A percentile compares a stretch with the other conserved stretches of the same genome.
Conservation (phyloP, 2,113 vertebrate genomes). For the Felis catus region DNA sequence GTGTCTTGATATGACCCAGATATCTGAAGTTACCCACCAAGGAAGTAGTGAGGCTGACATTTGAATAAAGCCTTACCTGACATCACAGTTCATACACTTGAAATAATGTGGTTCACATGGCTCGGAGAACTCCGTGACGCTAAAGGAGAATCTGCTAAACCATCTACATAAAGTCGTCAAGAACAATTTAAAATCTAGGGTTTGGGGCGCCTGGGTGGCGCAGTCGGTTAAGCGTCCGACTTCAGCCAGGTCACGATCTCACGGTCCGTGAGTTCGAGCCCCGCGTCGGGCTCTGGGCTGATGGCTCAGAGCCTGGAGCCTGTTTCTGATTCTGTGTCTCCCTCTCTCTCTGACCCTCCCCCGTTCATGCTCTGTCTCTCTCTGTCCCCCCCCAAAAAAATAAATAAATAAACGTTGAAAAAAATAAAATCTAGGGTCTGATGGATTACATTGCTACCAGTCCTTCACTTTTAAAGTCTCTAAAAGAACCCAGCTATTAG, state of each 20-base stretch:
- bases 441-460: not conserved
- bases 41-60: not conserved
- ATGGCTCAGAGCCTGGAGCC: too few relatives aligned
- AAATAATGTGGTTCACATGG: not conserved
- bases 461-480: not conserved
- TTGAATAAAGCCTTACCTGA: not conserved
- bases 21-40: not conserved
- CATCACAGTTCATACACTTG: not conserved
- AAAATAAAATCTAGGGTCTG: not conserved
- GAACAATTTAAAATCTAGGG: not conserved
- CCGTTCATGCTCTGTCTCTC: too few relatives aligned
- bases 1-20: too few relatives aligned
- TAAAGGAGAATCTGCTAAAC: not conserved
- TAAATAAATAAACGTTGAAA: too few relatives aligned
- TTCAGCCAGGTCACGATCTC: too few relatives aligned
- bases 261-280: too few relatives aligned
- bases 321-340: too few relatives aligned
- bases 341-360: too few relatives aligned
- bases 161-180: not conserved
- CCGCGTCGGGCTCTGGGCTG: too few relatives aligned
- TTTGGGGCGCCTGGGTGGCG: not conserved
- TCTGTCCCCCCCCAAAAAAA: too few relatives aligned
- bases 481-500: not conserved
- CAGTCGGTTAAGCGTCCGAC: too few relatives aligned
- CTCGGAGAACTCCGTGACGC: not conserved